These are phyloP conservation scores for Megalopta genalis DNA, from an alignment of 1,140 invertebrate genomes.

Conservation along the genomic window DNA sequence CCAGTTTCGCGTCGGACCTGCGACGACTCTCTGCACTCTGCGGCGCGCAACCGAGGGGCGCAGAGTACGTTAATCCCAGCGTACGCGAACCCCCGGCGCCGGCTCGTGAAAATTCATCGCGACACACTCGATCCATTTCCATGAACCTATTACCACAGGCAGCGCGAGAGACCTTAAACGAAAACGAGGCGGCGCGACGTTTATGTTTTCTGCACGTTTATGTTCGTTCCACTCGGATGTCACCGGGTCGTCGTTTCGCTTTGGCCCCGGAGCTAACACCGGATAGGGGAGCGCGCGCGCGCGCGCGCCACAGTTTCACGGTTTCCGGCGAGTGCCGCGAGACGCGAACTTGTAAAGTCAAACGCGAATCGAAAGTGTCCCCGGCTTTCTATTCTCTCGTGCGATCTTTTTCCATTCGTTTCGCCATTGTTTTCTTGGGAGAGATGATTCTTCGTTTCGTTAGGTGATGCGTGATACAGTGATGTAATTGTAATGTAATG, in stretches of 20 bases:
- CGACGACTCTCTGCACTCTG: too few species aligned
- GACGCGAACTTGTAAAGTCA: too few species aligned
- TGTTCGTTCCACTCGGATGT: neutral
- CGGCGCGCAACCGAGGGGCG: conserved; percentile 39
- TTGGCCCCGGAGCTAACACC: neutral
- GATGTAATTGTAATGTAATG: too few species aligned
- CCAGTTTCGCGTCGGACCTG: conserved; percentile 71
- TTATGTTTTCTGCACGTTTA: neutral
- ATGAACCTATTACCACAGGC: neutral
- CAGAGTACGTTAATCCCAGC: conserved; percentile 31
- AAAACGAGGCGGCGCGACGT: neutral
- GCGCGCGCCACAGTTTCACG: too few species aligned
- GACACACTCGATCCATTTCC: conserved; percentile 39
- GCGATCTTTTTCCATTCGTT: too few species aligned
- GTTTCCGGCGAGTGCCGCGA: too few species aligned
- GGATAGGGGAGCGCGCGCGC: too few species aligned
- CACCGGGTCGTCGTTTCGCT: neutral
- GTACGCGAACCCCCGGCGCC: neutral
- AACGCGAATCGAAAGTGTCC: too few species aligned
- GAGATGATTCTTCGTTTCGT: too few species aligned
- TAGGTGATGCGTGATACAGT: too few species aligned
- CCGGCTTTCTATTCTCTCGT: too few species aligned
- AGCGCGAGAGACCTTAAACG: neutral
- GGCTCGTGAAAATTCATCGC: conserved; percentile 46
- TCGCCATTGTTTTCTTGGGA: too few species aligned